Evolutionary conservation across 1,140 invertebrate genomes (phyloP).

Genomic region (Bombus pascuorum): DNA sequence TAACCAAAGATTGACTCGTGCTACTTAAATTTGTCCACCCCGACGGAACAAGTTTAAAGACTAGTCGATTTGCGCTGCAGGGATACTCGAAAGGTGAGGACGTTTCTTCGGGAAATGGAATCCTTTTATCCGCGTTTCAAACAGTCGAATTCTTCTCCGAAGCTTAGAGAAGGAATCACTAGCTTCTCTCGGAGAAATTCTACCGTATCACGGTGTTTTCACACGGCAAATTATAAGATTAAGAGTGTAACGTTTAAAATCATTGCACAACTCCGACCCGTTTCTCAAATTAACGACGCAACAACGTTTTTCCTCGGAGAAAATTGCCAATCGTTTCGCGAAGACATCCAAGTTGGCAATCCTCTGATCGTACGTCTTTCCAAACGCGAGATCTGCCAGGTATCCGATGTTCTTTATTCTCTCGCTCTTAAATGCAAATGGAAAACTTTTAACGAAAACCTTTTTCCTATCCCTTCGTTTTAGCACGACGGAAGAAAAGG

Average conservation of each 20-base stretch:
- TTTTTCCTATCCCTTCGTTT: neutral
- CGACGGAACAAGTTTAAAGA: neutral
- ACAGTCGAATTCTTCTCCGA: neutral
- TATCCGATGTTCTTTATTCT: neutral
- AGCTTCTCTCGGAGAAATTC: neutral
- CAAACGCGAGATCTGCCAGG: neutral
- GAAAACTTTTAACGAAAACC: slow-evolving; percentile 19
- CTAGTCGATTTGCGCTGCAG: neutral
- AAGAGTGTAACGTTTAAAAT: no score
- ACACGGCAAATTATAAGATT: neutral
- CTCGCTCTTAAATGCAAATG: slow-evolving; percentile 29
- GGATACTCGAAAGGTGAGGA: neutral
- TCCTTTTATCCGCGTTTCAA: slow-evolving; percentile 13
- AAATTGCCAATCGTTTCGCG: slow-evolving; percentile 6
- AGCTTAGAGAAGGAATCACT: neutral
- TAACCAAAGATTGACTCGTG: slow-evolving; percentile 6
- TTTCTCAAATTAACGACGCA: neutral
- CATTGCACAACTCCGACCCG: neutral
- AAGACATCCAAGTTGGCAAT: neutral
- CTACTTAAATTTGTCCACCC: slow-evolving; percentile 4
- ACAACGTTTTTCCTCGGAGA: neutral
- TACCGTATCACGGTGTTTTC: neutral
- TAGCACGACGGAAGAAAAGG: no score
- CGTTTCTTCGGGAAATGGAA: neutral
- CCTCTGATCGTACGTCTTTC: slow-evolving; percentile 5